Evolutionary conservation across 2,797 vertebrate species (phyloP), one percentile per base, ranked within the genome.

Genomic region (Paratrypauchen microcephalus): DNA sequence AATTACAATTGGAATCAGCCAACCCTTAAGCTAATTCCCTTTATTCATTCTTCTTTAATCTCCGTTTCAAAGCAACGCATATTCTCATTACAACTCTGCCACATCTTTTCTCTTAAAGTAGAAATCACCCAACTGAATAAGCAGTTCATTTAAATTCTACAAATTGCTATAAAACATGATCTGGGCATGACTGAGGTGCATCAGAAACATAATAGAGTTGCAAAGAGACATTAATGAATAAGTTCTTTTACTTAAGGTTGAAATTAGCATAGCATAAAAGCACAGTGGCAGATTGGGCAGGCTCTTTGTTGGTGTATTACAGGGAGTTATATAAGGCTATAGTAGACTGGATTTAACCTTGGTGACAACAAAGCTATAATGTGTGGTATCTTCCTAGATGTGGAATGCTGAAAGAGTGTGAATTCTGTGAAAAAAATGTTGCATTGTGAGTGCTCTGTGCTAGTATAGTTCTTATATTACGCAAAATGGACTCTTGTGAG

Each of bases 301-400:
- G 0, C 2, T n/a, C 30, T 9, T n/a, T 36, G 28, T 11, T 70
- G 67, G 56, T 30, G 66, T n/a, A 18, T 19, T 68, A 54, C 55
- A 4, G 74, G 76, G 39, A 72, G 72, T 79, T 73, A 67, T 77
- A 73, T 73, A 64, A 50, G 61, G 66, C 56, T 58, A 7, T 11
- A 58, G 41, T 52, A 62, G 65, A 81, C 66, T 77, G 56, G 63
- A 62, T 66, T 56, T 47, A 66, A 77, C 80, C 72, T 79, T 83
- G 72, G 47, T 23, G 21, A 36, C 36, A 32, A 55, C n/a, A 66
- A 65, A 12, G 60, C 39, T 56, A 65, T 45, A 9, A 45, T 45
- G 63, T 64, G 69, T 62, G n/a, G 21, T 45, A 16, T 62, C 21
- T 62, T 39, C n/a, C 52, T 13, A n/a, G 47, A 52, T 59, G 21